These are phyloP conservation scores for Parnassius glacialis DNA, from an alignment of 2,888 invertebrate species.

Conservation along the genomic window DNA sequence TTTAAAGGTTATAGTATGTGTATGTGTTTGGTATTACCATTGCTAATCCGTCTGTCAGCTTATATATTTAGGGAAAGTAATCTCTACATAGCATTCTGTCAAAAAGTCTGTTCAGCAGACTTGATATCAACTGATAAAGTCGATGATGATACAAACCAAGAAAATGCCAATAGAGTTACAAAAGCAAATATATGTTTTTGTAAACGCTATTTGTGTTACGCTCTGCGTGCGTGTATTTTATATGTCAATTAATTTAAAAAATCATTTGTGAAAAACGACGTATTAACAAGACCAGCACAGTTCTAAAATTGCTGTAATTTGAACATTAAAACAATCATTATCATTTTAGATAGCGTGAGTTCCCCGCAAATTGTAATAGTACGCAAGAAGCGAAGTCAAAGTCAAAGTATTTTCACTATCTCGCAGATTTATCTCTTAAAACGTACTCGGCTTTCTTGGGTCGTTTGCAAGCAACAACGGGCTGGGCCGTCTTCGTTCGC, in stretches of 20 bases:
- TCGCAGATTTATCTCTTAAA: conserved; percentile 67
- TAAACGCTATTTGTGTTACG: not conserved
- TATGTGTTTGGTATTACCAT: too few species aligned
- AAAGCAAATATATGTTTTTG: not conserved
- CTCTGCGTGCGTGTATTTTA: not conserved
- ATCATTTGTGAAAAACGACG: conserved; percentile 3
- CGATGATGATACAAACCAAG: too few species aligned
- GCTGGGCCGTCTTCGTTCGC: conserved; percentile 34
- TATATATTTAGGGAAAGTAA: too few species aligned
- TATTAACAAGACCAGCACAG: conserved; percentile 16
- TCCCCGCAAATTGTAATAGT: conserved; percentile 43
- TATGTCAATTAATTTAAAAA: conserved; percentile 5
- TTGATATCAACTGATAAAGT: too few species aligned
- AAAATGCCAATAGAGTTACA: too few species aligned
- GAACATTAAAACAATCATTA: conserved; percentile 33
- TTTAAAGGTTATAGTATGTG: too few species aligned
- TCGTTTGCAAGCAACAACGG: conserved; percentile 66
- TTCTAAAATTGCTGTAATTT: conserved; percentile 20
- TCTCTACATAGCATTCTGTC: too few species aligned
- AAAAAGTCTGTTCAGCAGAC: too few species aligned
- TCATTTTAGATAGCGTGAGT: conserved; percentile 14
- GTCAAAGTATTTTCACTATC: conserved; percentile 51
- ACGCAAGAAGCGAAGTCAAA: conserved; percentile 48
- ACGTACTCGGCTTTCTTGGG: conserved; percentile 62
- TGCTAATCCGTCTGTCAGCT: too few species aligned